Base-by-base conservation (phyloP, 2,888 invertebrate genomes). In the Ischnus inquisitorius region DNA sequence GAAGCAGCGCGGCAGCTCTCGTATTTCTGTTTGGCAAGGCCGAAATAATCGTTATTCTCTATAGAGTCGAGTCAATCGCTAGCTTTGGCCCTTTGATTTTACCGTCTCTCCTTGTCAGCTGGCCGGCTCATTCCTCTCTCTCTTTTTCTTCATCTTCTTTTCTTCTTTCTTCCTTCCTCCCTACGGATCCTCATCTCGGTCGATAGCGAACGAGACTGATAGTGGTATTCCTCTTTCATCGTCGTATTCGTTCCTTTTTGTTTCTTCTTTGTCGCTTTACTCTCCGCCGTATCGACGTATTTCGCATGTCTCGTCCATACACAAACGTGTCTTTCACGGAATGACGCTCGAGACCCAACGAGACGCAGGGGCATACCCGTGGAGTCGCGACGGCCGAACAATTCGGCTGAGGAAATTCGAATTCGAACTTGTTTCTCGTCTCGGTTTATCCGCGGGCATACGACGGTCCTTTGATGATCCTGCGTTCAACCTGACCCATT, bases 31-130 rank as follows among this genome's bases (percentile, higher is more conserved):
- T 90, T 89, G 90, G 90, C 90, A 89, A 90, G 90, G 88, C 88
- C 89, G 87, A 90, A 87, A 86, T 88, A 90, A 91, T 91, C 90
- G 88, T 90, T 91, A 90, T 90, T 90, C 90, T 88, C 90, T 84
- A 81, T 77, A 81, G 86, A 51, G 88, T 81, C 79, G 77, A 78
- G 80, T 77, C 79, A 83, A 87, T 86, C 84, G 79, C 81, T 86
- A 86, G 86, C 86, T 75, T 67, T 51, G 57, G 57, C 72, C 85
- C 89, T 90, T 90, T 90, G 90, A 90, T 90, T 90, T 90, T 85
- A 90, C 89, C 91, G 88, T 85, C 77, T 78, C 64, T 77, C 68
- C 67, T 68, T 62, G 67, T 68, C 80, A 72, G 87, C 69, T 69
- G 83, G 78, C 80, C 64, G 62, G 65, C 82, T 76, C 60, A 77